Evolutionary conservation across 2,113 vertebrate genomes (phyloP).

Genomic region (Brachypteracias leptosomus): DNA sequence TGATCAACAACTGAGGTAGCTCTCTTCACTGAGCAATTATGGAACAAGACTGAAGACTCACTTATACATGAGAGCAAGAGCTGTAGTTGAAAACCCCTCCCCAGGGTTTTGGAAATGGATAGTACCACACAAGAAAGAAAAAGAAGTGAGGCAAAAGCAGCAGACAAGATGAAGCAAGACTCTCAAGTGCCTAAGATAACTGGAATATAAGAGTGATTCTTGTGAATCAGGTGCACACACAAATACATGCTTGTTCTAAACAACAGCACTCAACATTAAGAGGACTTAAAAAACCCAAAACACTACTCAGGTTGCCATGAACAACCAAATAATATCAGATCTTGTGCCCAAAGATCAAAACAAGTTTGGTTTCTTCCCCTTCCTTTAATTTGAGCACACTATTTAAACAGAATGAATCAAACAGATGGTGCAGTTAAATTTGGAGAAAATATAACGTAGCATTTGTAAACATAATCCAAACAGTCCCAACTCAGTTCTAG

Average conservation of each 20-base stretch:
- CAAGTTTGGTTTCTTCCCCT: not conserved
- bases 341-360: not conserved
- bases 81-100: not conserved
- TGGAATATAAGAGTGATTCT: not conserved
- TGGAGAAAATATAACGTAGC: not conserved
- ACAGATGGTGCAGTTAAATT: not conserved
- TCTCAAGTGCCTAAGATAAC: not conserved
- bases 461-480: not conserved
- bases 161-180: not conserved
- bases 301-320: not conserved
- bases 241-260: not conserved
- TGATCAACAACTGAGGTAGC: not conserved
- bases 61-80: not conserved
- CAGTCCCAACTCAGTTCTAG: not conserved
- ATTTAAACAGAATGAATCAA: not conserved
- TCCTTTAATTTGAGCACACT: not conserved
- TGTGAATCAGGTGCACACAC: not conserved
- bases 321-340: not conserved
- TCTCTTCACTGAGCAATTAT: not conserved
- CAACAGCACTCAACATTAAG: not conserved
- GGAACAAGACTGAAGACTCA: not conserved
- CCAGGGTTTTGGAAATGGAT: not conserved
- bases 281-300: not conserved
- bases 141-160: not conserved
- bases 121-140: not conserved